Evolutionary conservation across 2,797 vertebrate species (phyloP).

Genomic region (Leptatherina wallacei): DNA sequence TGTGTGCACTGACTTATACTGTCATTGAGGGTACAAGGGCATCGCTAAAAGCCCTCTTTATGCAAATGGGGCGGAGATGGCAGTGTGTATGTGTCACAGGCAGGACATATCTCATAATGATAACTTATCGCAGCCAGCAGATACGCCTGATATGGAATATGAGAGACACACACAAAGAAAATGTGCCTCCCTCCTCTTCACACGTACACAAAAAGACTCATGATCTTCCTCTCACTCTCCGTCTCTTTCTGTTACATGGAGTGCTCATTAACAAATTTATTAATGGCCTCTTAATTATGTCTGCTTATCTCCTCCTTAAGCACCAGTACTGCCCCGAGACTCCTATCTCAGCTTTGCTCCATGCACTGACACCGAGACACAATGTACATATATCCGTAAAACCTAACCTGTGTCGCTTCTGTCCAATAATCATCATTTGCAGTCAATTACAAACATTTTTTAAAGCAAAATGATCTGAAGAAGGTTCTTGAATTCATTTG

Average conservation of each 20-base stretch:
- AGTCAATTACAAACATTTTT: slow-evolving; percentile 1
- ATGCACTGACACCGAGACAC: slow-evolving; percentile 7
- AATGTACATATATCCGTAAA: slow-evolving; percentile 38
- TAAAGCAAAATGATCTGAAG: slow-evolving; percentile 47
- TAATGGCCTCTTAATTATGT: slow-evolving; percentile 80
- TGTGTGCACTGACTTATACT: slow-evolving; percentile 51
- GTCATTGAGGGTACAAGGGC: slow-evolving; percentile 74
- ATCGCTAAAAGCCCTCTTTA: slow-evolving; percentile 75
- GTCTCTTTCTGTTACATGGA: slow-evolving; percentile 33
- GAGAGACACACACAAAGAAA: slow-evolving; percentile 24
- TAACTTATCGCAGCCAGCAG: slow-evolving; percentile 66
- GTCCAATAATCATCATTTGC: slow-evolving; percentile 1
- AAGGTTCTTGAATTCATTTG: slow-evolving; percentile 27
- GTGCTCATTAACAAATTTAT: slow-evolving; percentile 77
- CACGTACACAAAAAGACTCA: slow-evolving; percentile 21
- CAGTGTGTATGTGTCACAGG: slow-evolving; percentile 59
- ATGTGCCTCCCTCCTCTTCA: neutral
- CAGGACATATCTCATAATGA: slow-evolving; percentile 69
- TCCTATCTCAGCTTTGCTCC: slow-evolving; percentile 31
- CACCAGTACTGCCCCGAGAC: slow-evolving; percentile 39
- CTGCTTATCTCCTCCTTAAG: slow-evolving; percentile 70
- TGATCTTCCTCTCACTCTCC: slow-evolving; percentile 10
- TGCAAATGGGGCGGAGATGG: slow-evolving; percentile 68
- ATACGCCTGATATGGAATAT: slow-evolving; percentile 63
- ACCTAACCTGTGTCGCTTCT: slow-evolving; percentile 9